Conservation (phyloP, 2,113 vertebrate genomes). For the Ctenodactylus gundi region DNA sequence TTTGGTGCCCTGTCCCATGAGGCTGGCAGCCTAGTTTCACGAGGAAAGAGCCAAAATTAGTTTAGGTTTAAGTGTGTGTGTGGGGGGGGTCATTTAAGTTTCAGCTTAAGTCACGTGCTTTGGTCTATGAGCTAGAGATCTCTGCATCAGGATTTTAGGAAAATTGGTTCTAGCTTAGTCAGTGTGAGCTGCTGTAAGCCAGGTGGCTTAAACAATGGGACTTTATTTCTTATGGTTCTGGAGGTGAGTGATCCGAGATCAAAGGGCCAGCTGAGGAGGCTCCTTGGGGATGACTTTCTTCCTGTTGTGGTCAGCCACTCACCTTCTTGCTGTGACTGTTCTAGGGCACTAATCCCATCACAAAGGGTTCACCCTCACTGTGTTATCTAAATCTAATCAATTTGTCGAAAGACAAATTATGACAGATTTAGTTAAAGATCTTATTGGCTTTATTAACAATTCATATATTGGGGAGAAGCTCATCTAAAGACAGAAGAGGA, state of each 20-base stretch:
- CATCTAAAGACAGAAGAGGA: too few species aligned
- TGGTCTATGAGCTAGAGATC: background rate
- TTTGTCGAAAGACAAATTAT: background rate
- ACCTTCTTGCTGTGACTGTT: background rate
- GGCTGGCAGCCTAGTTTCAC: background rate
- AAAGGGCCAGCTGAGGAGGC: background rate
- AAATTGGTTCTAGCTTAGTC: background rate
- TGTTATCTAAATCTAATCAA: background rate
- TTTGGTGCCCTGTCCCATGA: slow-evolving; percentile 6
- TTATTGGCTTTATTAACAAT: background rate
- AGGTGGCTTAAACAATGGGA: background rate
- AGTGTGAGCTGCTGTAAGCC: background rate
- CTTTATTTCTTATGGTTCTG: background rate
- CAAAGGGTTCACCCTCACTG: background rate
- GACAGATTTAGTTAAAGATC: background rate
- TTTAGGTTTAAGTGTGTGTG: background rate
- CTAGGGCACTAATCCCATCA: background rate
- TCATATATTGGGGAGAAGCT: background rate
- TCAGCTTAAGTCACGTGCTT: background rate
- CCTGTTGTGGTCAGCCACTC: too few species aligned
- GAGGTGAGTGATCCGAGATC: background rate
- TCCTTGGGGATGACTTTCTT: background rate
- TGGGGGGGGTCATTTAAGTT: background rate
- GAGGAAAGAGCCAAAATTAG: background rate
- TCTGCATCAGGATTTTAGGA: background rate